Base-by-base conservation (phyloP, 2,888 invertebrate species). In the Brenthis ino region DNA sequence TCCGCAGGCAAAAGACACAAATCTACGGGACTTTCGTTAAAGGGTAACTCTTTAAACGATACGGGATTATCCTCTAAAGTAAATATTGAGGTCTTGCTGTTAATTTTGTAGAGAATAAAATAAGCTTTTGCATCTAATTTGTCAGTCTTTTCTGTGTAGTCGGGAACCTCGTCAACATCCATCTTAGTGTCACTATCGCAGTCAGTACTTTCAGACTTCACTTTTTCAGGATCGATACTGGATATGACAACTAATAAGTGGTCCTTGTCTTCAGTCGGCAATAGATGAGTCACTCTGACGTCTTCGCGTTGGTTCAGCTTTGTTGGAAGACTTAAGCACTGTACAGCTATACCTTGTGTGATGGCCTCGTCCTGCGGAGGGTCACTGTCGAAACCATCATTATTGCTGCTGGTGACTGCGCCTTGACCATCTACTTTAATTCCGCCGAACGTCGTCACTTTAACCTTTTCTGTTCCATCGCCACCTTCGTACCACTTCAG, bases 241-340 rank as follows among this genome's bases (percentile, higher is more conserved):
- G 91, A 91, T 64, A 95, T 83, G 3, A 95, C 93, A 0, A 96
- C 95, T 57, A 97, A 84, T 66, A 97, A 80, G 82, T 96, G 95
- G 71, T 94, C 93, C 72, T 95, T 95, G 80, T 96, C 96, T 72
- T 94, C 94, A 0, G 95, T 95, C 0, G 96, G 95, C 69, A 95
- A 80, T 56, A 97, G 93, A 77, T 95, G 95, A 0, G 94, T 93
- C 16, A 95, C 92, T 77, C 88, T 93, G 57, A 94, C 85, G 77
- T 94, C 91, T 55, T 91, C 90, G 66, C 85, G 85, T 24, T 93
- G 82, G 71, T 90, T 91, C 70, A 94, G 84, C 66, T 86, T 87
- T 6, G 89, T 76, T 14, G 95, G 95, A 74, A 95, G 85, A 76
- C 87, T 85, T 33, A 95, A 81, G 78, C 95, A 95, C 79, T 95